Base-by-base conservation (phyloP, 2,797 vertebrate genomes). In the Uromys caudimaculatus region DNA sequence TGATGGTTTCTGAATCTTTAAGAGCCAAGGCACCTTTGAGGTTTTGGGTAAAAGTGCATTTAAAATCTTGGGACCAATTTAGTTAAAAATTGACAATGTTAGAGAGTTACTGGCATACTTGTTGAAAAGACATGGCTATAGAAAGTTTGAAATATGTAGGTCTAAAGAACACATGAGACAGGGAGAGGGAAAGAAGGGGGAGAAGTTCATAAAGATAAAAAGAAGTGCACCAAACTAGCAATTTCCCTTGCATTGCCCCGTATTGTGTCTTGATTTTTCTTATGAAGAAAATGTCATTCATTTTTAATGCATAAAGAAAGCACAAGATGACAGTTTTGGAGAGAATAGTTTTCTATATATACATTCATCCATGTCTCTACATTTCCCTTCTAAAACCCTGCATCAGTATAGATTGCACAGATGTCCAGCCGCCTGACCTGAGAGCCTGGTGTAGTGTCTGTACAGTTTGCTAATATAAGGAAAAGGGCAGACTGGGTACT, bases 311-410 rank as follows among this genome's bases (percentile, higher is more conserved):
- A 23, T 60, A 85, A 91, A 96, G 38, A 81, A 6, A 92, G 56
- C 95, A 91, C 77, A 71, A 98, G 67, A 76, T 3, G 89, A 94
- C 81, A 84, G 0, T 21, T 87, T 95, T 38, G 97, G 95, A 96
- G 96, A 98, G 95, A 82, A 69, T 41, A 94, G 77, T 52, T 85
- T 73, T 38, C 27, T 79, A 79, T 64, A 4, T 79, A 32, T 47
- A 78, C 19, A 92, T 19, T n/a, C 67, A 14, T 1, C 29, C 50
- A 82, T 32, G 50, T 69, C 47, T 81, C 91, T 79, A 2, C 27
- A 54, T 67, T 23, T 11, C 24, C 24, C 5, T 79, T 27, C n/a
- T 17, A 6, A 38, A 38, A 4, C 16, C 50, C 79, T 35, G 7
- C 4, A 67, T 86, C 29, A 52, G 56, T 24, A 24, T 12, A 69